Evolutionary conservation across 1,140 invertebrate species (phyloP).

Genomic region (Leptinotarsa lineolata): DNA sequence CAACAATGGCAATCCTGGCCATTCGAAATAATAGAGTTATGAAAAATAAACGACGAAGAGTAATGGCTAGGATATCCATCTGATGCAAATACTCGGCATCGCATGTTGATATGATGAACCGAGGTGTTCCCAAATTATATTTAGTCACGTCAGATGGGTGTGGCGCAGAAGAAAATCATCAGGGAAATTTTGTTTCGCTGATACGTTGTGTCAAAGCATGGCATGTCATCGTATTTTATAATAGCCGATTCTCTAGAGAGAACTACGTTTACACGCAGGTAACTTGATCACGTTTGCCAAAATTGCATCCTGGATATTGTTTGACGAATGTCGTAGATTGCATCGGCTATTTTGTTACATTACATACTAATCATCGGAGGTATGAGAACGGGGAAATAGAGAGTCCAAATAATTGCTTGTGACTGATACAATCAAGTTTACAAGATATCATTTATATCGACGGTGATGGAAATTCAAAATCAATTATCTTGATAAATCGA

Average conservation of each 20-base stretch:
- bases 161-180: slow-evolving; percentile 16
- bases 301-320: background rate
- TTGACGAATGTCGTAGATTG: background rate
- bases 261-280: background rate
- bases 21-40: slow-evolving; percentile 5
- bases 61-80: background rate
- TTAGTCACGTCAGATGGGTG: slow-evolving; percentile 13
- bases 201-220: slow-evolving; percentile 11
- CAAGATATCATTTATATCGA: too few relatives aligned
- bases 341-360: too few relatives aligned
- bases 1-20: background rate
- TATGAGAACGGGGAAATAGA: too few relatives aligned
- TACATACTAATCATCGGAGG: too few relatives aligned
- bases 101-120: slow-evolving; percentile 17
- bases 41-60: background rate
- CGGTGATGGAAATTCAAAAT: too few relatives aligned
- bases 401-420: too few relatives aligned
- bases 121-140: slow-evolving; percentile 18
- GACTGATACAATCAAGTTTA: too few relatives aligned
- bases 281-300: background rate
- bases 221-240: slow-evolving; percentile 21
- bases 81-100: slow-evolving; percentile 1
- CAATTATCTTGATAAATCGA: too few relatives aligned
- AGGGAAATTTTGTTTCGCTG: slow-evolving; percentile 15
- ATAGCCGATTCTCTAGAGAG: slow-evolving; percentile 12